Conservation (phyloP, 2,113 vertebrate genomes). For the Corythaixoides concolor region DNA sequence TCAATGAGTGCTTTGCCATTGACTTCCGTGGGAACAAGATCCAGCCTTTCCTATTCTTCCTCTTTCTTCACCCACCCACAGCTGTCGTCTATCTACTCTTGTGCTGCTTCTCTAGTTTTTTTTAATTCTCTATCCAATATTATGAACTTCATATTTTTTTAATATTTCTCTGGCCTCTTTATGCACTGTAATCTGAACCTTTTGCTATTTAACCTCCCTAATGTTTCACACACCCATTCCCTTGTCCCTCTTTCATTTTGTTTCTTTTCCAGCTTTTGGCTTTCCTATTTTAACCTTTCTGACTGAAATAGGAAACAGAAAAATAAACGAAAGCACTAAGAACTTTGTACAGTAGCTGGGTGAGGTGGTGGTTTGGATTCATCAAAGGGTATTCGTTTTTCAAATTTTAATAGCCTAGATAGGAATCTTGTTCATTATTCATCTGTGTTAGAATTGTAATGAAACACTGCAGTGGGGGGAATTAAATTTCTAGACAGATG, state of each 20-base stretch:
- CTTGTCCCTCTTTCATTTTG: slow-evolving; percentile 18
- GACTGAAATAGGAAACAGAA: slow-evolving; percentile 22
- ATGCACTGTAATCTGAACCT: slow-evolving; percentile 45
- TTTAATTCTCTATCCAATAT: slow-evolving; percentile 53
- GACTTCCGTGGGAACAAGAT: background rate
- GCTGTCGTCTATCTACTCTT: slow-evolving; percentile 59
- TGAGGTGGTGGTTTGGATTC: slow-evolving; percentile 37
- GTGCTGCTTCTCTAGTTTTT: slow-evolving; percentile 15
- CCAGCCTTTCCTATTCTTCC: slow-evolving; percentile 10
- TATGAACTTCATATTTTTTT: slow-evolving; percentile 36
- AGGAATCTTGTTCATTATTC: slow-evolving; percentile 51
- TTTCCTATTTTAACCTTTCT: slow-evolving; percentile 25
- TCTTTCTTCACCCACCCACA: slow-evolving; percentile 45
- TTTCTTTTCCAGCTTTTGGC: background rate
- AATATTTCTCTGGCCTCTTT: slow-evolving; percentile 49
- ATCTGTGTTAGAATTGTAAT: slow-evolving; percentile 49
- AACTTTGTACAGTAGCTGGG: slow-evolving; percentile 40
- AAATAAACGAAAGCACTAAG: slow-evolving; percentile 2
- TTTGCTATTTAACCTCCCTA: slow-evolving; percentile 34
- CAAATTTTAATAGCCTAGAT: slow-evolving; percentile 51
- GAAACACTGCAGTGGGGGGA: slow-evolving; percentile 9
- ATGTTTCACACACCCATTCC: slow-evolving; percentile 60
- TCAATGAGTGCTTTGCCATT: background rate
- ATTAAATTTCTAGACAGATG: slow-evolving; percentile 38
- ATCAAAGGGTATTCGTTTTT: slow-evolving; percentile 23